These are phyloP conservation scores for Hydrolagus colliei DNA, from an alignment of 2,797 vertebrate genomes.

Conservation along the genomic window DNA sequence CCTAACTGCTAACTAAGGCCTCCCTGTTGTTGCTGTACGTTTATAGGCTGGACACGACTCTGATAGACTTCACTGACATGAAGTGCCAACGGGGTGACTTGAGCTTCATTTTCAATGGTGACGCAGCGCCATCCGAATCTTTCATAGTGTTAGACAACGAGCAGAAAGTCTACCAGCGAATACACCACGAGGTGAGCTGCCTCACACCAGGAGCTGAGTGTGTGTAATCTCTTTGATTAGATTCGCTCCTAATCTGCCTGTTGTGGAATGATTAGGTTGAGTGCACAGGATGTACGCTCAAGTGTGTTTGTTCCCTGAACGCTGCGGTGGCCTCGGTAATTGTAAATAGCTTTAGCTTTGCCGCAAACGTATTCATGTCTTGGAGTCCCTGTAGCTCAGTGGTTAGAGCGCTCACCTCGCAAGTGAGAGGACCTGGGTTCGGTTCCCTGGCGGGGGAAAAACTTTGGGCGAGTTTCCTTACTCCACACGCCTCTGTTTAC, in stretches of 20 bases:
- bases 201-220: background rate
- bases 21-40: slow-evolving; percentile 29
- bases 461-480: too few relatives aligned
- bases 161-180: slow-evolving; percentile 95
- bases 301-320: background rate
- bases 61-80: slow-evolving; percentile 98
- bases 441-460: too few relatives aligned
- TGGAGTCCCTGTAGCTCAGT: too few relatives aligned
- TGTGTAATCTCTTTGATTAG: background rate
- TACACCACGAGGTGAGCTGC: slow-evolving; percentile 81
- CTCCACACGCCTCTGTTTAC: too few relatives aligned
- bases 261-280: background rate
- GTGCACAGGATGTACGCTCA: background rate
- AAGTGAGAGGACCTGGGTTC: too few relatives aligned
- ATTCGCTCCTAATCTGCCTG: background rate
- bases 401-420: too few relatives aligned
- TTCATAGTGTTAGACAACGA: slow-evolving; percentile 98
- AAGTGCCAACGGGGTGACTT: slow-evolving; percentile 97
- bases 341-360: background rate
- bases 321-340: too few relatives aligned
- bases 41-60: slow-evolving; percentile 88
- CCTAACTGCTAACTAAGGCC: background rate
- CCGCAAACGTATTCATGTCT: background rate
- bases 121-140: slow-evolving; percentile 85
- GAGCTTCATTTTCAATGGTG: slow-evolving; percentile 96